Evolutionary conservation across 2,113 vertebrate genomes (phyloP).

Genomic region (Lates calcarifer): DNA sequence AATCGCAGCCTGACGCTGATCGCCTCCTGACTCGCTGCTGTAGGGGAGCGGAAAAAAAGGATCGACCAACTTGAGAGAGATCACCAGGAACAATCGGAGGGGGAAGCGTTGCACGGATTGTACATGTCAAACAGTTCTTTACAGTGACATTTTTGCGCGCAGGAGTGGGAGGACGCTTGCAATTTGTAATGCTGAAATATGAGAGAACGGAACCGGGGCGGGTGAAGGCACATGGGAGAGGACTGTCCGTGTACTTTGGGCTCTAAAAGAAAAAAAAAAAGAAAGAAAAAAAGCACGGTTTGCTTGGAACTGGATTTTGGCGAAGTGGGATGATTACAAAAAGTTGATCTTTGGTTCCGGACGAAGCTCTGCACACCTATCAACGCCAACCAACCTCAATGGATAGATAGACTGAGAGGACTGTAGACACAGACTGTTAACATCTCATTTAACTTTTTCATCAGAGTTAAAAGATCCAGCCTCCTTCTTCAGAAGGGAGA

Average conservation of each 20-base stretch:
- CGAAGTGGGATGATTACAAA: slow-evolving; percentile 72
- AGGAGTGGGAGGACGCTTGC: slow-evolving; percentile 80
- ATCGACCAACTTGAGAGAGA: slow-evolving; percentile 70
- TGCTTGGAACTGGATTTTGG: slow-evolving; percentile 69
- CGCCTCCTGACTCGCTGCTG: slow-evolving; percentile 41
- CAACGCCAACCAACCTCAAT: slow-evolving; percentile 53
- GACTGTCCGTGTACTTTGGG: slow-evolving; percentile 74
- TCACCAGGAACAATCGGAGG: slow-evolving; percentile 38
- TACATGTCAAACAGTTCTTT: slow-evolving; percentile 54
- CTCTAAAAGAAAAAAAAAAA: slow-evolving; percentile 55
- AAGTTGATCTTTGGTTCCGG: slow-evolving; percentile 69
- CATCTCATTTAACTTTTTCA: slow-evolving; percentile 50
- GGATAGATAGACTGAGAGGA: slow-evolving; percentile 62
- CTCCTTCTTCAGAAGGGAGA: slow-evolving; percentile 43
- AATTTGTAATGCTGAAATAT: slow-evolving; percentile 84
- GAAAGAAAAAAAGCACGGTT: slow-evolving; percentile 35
- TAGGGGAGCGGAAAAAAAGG: slow-evolving; percentile 37
- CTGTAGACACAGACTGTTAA: slow-evolving; percentile 22
- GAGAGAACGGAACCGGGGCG: slow-evolving; percentile 82
- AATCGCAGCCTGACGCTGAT: slow-evolving; percentile 50
- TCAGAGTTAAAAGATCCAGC: slow-evolving; percentile 24
- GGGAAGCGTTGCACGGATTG: slow-evolving; percentile 16
- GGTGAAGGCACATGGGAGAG: slow-evolving; percentile 82
- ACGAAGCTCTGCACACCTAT: slow-evolving; percentile 60
- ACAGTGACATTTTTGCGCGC: slow-evolving; percentile 55